phyloP scores from a whole-genome alignment of 2,888 invertebrate genomes.

The Hyppa rectilinea region DNA sequence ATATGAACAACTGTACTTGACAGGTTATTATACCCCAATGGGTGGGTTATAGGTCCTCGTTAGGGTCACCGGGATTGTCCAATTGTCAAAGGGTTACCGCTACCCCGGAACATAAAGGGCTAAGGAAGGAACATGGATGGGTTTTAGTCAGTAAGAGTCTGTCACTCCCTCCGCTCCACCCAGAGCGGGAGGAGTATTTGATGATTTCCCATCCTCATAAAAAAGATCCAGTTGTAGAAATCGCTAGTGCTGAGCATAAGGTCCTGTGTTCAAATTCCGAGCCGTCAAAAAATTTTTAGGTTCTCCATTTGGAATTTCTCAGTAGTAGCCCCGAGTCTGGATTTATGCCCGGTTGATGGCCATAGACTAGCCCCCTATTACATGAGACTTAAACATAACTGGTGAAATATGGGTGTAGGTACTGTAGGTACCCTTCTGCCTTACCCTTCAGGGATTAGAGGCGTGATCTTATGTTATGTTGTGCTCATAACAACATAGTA shows the following conservation, averaged over 20 bases:
- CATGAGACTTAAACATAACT: background rate
- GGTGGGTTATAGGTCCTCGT: background rate
- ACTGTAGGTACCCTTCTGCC: too few species aligned
- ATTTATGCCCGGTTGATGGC: background rate
- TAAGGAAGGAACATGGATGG: too few species aligned
- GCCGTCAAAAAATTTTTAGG: background rate
- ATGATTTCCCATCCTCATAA: too few species aligned
- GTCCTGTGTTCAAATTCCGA: background rate
- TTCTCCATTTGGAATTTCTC: background rate
- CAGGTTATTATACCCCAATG: background rate
- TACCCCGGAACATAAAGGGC: too few species aligned
- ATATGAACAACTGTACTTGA: background rate
- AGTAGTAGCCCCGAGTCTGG: background rate
- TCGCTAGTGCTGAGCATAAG: background rate
- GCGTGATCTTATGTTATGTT: background rate
- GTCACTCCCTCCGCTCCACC: too few species aligned
- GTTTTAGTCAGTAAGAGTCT: too few species aligned
- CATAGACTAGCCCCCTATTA: too few species aligned
- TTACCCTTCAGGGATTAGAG: background rate
- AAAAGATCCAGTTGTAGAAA: background rate
- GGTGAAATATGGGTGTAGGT: background rate
- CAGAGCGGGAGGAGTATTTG: too few species aligned
- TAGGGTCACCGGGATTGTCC: too few species aligned
- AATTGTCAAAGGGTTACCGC: too few species aligned
- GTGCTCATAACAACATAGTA: background rate